Evolutionary conservation across 1,140 invertebrate species (phyloP).

Genomic region (Habropoda laboriosa): DNA sequence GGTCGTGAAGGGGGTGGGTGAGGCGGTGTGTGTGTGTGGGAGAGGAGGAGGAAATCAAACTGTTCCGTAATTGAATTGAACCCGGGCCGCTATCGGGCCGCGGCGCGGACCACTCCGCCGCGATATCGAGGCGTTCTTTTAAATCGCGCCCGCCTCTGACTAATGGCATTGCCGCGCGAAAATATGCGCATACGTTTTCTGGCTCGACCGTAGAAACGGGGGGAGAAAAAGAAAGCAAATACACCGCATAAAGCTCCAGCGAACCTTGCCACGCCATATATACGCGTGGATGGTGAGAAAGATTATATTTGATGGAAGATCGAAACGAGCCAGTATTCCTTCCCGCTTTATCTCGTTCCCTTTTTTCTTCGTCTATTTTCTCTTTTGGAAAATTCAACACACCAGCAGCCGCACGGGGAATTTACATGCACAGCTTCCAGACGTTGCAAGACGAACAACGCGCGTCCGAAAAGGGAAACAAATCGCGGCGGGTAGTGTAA

Average conservation of each 20-base stretch:
- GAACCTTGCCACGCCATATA: not conserved
- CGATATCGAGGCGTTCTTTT: constrained; percentile 10
- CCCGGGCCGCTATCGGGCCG: not conserved
- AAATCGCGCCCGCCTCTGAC: constrained; percentile 14
- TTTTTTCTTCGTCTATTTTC: not conserved
- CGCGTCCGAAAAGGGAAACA: too few relatives aligned
- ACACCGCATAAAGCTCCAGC: not conserved
- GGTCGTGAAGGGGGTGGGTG: too few relatives aligned
- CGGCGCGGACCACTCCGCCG: too few relatives aligned
- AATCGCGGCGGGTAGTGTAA: not conserved
- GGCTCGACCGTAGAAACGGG: too few relatives aligned
- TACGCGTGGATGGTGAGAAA: not conserved
- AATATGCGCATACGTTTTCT: constrained; percentile 27
- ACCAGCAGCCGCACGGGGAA: too few relatives aligned
- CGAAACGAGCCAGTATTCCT: too few relatives aligned
- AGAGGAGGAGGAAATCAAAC: not conserved
- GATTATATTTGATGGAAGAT: not conserved
- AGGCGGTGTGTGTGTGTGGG: too few relatives aligned
- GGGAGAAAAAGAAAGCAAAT: too few relatives aligned
- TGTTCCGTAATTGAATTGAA: constrained; percentile 32
- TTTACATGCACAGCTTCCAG: not conserved
- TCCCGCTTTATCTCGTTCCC: not conserved
- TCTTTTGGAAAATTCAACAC: too few relatives aligned
- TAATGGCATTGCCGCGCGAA: constrained; percentile 17
- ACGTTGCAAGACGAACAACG: not conserved